Percentiles rank a stretch among this genome's conserved stretches.
phyloP scores from a whole-genome alignment of 2,888 invertebrate genomes.

The Temnothorax unifasciatus region DNA sequence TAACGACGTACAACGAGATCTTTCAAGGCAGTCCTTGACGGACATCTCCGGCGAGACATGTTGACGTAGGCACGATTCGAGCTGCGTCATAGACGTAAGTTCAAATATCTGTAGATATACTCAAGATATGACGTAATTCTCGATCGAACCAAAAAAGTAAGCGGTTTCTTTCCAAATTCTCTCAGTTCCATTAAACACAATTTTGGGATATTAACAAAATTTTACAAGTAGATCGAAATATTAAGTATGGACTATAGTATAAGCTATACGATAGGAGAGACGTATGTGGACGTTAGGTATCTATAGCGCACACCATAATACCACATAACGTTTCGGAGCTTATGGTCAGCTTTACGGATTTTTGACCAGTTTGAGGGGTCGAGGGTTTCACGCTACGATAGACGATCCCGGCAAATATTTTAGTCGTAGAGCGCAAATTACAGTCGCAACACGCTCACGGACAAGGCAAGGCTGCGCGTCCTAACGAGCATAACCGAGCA shows the following conservation, averaged over 20 bases:
- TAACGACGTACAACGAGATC: not conserved
- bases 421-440: constrained; percentile 24
- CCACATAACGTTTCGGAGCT: not conserved
- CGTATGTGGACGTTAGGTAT: not conserved
- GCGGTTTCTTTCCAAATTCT: not conserved
- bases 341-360: constrained; percentile 7
- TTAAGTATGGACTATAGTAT: not conserved
- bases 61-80: constrained; percentile 34
- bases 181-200: not conserved
- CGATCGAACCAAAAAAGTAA: not conserved
- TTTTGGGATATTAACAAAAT: not conserved
- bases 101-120: not conserved
- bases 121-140: not conserved
- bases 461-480: constrained; percentile 40
- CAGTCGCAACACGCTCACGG: constrained; percentile 57
- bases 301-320: no score
- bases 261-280: not conserved
- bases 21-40: constrained; percentile 17
- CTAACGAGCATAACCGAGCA: constrained; percentile 54
- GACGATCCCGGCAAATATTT: constrained; percentile 43
- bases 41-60: constrained; percentile 17
- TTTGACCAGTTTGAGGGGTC: not conserved
- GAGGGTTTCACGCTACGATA: not conserved
- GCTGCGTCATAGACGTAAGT: not conserved
- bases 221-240: not conserved